Base-by-base conservation (phyloP, 2,888 invertebrate species). In the Branchellion lobata region DNA sequence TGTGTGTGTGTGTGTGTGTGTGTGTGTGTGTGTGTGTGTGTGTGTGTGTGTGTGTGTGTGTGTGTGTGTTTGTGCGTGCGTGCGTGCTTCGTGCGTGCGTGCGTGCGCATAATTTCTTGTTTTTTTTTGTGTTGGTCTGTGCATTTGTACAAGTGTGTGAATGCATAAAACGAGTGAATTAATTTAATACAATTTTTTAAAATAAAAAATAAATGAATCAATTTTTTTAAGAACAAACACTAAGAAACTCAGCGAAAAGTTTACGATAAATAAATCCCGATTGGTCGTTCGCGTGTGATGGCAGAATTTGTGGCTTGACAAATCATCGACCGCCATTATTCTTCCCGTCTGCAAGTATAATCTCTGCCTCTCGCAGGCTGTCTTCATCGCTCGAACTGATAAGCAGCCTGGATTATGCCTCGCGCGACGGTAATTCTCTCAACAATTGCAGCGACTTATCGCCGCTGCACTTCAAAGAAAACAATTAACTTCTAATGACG, bases 41-140 rank as follows among this genome's bases (percentile, higher is more conserved):
- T 57, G 61, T 57, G 61, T 57, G 61, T 57, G 61, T 57, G 61
- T 57, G 61, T 57, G 61, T 57, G 61, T 57, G 61, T 57, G 74
- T 1, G 74, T 1, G 74, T 1, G 74, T 57, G 61, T 57, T 5
- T 57, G 61, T 57, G 61, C 21, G 8, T 57, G 61, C 21, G 24
- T 57, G 21, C 21, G 21, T 61, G 65, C n/a, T n/a, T n/a, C n/a
- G 61, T 57, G 61, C 21, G 61, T 57, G 61, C 21, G 61, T 57
- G 61, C 21, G 61, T 57, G 61, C 21, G 61, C 21, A n/a, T 57
- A n/a, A 14, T 5, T 57, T 5, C 21, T 5, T 57, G 61, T 57
- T 5, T 57, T 5, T 57, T 5, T 57, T 36, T 1, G 74, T 1
- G 74, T 1, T 36, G 5, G 61, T 57, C 11, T 57, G 61, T 57